Evolutionary conservation across 2,113 vertebrate species (phyloP), one percentile per base, ranked within the genome.

Genomic region (Prionailurus viverrinus): DNA sequence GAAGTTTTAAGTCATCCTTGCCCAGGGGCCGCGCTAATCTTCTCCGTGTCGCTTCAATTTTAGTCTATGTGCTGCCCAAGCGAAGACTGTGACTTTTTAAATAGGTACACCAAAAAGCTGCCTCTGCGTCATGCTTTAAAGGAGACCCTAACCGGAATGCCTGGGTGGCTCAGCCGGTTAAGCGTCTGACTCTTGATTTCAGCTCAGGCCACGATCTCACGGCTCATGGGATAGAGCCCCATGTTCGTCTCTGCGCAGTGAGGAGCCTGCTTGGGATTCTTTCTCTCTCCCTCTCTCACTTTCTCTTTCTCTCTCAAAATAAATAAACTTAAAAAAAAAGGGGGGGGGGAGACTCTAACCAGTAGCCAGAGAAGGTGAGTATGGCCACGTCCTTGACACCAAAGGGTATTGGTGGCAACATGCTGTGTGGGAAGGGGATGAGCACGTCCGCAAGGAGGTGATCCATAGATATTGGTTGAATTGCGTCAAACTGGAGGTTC

Each of bases 401-500:
- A 31, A 53, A 74, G 55, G 33, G 5, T 7, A 10, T 9, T 82
- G 41, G 74, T 51, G 76, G 61, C 21, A 53, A 25, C n/a, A 18
- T 6, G 39, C 58, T 9, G 1, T 1, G 31, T 69, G 48, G 76
- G 53, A 63, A 55, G 29, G 25, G 15, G 4, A 9, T 0, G 25
- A 61, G 7, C 23, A 4, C 0, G 1, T 18, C 65, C 55, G 27
- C 23, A 5, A 41, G 15, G 5, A 27, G 14, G n/a, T 39, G 8
- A 16, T 58, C 48, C 2, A 1, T 15, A 13, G 51, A 16, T 53
- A 9, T 29, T 74, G 63, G 9, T 29, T 78, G 13, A 63, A 39
- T 68, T 51, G 33, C 23, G 31, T 53, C 25, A 9, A 8, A 69
- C 7, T 36, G 61, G 74, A 53, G n/a, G 12, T 91, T 92, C 74